phyloP scores from a whole-genome alignment of 2,113 vertebrate species.

The Crotophaga sulcirostris region DNA sequence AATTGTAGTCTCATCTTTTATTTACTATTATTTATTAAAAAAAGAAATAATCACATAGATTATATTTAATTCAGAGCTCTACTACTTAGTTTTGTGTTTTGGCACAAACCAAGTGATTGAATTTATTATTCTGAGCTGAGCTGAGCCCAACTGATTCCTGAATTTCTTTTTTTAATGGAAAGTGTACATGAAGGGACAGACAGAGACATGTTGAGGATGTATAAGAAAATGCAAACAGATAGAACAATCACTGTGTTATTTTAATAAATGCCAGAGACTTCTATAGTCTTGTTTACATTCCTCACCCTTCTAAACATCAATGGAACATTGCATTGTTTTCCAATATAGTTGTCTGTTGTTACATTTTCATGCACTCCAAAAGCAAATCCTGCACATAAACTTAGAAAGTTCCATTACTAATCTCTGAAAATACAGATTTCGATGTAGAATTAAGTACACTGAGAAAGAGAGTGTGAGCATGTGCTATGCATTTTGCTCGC shows the following conservation, averaged over 20 bases:
- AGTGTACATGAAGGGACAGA: slow-evolving; percentile 35
- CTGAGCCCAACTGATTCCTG: slow-evolving; percentile 29
- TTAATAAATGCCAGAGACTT: slow-evolving; percentile 11
- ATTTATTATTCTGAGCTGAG: slow-evolving; percentile 45
- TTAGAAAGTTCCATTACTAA: neutral
- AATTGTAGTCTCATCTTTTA: slow-evolving; percentile 19
- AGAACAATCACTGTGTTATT: slow-evolving; percentile 61
- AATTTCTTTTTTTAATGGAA: neutral
- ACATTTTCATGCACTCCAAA: neutral
- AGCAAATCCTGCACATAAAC: neutral
- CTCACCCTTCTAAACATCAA: slow-evolving; percentile 28
- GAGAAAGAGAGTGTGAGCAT: neutral
- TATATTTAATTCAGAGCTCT: slow-evolving; percentile 49
- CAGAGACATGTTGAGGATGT: slow-evolving; percentile 41
- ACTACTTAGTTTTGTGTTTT: slow-evolving; percentile 36
- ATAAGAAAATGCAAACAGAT: slow-evolving; percentile 33
- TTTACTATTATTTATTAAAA: slow-evolving; percentile 54
- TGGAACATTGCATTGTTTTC: neutral
- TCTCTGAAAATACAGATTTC: neutral
- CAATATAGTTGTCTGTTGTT: neutral
- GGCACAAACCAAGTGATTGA: slow-evolving; percentile 27
- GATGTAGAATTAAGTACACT: neutral
- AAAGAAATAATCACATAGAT: neutral
- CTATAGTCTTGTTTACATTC: slow-evolving; percentile 41
- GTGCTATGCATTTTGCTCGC: neutral